A percentile compares a stretch with the other conserved stretches of the same genome.
phyloP scores from a whole-genome alignment of 1,140 invertebrate genomes.

The Latrodectus geometricus region DNA sequence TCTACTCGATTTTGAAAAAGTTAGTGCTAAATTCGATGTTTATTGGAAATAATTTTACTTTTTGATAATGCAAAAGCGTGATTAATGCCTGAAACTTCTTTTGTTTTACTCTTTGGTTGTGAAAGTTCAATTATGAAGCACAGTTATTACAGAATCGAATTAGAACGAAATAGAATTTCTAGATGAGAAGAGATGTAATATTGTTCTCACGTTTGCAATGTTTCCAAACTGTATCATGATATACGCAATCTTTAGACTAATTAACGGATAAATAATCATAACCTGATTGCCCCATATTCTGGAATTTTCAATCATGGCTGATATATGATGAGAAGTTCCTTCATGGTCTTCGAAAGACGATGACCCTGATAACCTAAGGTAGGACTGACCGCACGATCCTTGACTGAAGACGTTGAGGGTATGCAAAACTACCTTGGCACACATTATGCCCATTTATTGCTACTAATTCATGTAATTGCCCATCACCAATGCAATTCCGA shows the following conservation, averaged over 20 bases:
- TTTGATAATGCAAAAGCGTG: no score
- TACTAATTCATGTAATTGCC: slow-evolving; percentile 36
- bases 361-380: slow-evolving; percentile 25
- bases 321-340: slow-evolving; percentile 5
- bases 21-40: no score
- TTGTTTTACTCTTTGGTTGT: background rate
- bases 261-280: background rate
- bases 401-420: slow-evolving; percentile 9
- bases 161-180: background rate
- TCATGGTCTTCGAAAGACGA: background rate
- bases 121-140: background rate
- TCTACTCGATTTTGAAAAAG: no score
- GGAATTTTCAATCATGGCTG: background rate
- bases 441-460: slow-evolving; percentile 20
- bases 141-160: background rate
- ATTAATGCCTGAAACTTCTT: background rate
- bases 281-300: slow-evolving; percentile 1
- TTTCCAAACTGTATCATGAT: background rate
- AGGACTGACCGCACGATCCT: slow-evolving; percentile 40
- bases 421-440: slow-evolving; percentile 48
- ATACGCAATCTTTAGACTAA: background rate
- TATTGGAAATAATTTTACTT: no score
- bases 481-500: background rate
- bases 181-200: background rate
- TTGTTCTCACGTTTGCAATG: background rate